Evolutionary conservation across 2,113 vertebrate genomes (phyloP), one percentile per base, ranked within the genome.

Genomic region (Muscicapa adusta): DNA sequence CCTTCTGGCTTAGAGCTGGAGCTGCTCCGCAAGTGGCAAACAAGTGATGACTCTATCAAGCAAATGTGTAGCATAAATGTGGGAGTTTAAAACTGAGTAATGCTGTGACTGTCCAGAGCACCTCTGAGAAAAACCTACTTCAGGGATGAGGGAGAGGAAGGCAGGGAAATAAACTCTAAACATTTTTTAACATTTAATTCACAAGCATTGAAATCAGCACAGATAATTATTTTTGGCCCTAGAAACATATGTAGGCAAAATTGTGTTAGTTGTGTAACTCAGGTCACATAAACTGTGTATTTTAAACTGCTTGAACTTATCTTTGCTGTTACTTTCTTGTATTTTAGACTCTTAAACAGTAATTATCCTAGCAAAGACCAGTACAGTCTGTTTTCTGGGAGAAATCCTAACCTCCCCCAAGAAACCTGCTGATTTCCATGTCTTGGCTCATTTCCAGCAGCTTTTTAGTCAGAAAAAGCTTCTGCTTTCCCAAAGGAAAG

Each of bases 1-100:
- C 97, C 97, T 90, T 96, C 97, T 47, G 91, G 38, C 62, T 88
- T 94, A 34, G 85, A 97, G 95, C 67, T 93, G 62, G 95, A 89
- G 50, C 93, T 95, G 71, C 98, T 97, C 33, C 91, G 60, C 74
- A 82, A 94, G 33, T 65, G 84, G 93, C 84, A 96, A n/a, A 97
- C 73, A 38, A 92, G 58, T 1, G 92, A 72, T 6, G 91, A 79
- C 77, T 88, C 98, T 98, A 47, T 54, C 34, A 90, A 81, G 94
- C 40, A 95, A 94, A 95, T 0, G 1, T 1, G 22, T 5, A 75
- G 48, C 57, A 29, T 43, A 43, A 91, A 58, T 9, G 33, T 29
- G 42, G 50, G 42, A 67, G 16, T 38, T 81, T 31, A 40, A 75
- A 14, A 72, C 15, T 3, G 4, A 85, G 16, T 4, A 36, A 45